phyloP scores from a whole-genome alignment of 2,113 vertebrate genomes.

The Colinus virginianus region DNA sequence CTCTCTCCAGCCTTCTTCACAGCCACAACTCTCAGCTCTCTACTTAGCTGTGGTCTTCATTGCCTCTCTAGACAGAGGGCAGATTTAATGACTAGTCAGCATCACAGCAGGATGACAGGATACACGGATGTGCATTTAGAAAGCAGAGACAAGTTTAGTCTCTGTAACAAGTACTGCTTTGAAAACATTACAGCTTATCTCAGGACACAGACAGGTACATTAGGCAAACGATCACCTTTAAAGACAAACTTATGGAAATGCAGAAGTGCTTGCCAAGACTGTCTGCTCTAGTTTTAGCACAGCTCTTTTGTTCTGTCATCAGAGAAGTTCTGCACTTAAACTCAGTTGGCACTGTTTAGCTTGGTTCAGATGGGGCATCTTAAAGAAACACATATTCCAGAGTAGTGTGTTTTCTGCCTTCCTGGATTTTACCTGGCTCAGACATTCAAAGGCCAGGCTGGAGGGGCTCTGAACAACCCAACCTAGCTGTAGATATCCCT shows the following conservation, averaged over 20 bases:
- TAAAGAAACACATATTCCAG: not conserved
- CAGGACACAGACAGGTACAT: not conserved
- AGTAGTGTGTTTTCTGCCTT: not conserved
- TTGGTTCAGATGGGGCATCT: not conserved
- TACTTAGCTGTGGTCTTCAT: not conserved
- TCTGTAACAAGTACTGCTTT: slow-evolving; percentile 14
- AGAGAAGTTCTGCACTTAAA: not conserved
- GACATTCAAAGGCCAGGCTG: too few species aligned
- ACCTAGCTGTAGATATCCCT: too few species aligned
- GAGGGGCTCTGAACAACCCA: too few species aligned
- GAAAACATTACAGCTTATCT: slow-evolving; percentile 10
- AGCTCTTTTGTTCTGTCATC: not conserved
- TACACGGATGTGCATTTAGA: not conserved
- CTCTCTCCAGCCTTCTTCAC: not conserved
- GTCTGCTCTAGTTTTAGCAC: not conserved
- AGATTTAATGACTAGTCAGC: not conserved
- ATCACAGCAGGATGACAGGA: not conserved
- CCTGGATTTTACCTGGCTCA: not conserved
- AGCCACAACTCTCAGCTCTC: not conserved
- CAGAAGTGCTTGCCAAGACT: not conserved
- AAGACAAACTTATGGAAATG: slow-evolving; percentile 30
- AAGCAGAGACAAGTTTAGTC: not conserved
- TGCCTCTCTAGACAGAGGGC: not conserved
- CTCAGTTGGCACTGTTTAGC: not conserved
- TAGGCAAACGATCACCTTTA: slow-evolving; percentile 8